A percentile compares a stretch with the other conserved stretches of the same genome.
phyloP scores from a whole-genome alignment of 2,113 vertebrate species.

The Acrocephalus arundinaceus region DNA sequence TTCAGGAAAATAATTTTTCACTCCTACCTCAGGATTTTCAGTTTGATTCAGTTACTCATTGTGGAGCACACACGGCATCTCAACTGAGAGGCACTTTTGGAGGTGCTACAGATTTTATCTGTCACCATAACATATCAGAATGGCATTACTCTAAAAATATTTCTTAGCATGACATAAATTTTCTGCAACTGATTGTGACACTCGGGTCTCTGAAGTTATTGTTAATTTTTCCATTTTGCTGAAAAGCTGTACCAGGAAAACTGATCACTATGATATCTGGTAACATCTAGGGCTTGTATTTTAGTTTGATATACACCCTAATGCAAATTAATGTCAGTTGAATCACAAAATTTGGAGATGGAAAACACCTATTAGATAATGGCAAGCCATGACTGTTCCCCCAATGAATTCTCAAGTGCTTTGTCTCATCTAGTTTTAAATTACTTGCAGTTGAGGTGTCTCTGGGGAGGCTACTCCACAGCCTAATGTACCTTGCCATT shows the following conservation, averaged over 20 bases:
- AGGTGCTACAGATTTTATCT: neutral
- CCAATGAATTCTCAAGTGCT: neutral
- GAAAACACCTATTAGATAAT: constrained; percentile 50
- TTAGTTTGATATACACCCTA: constrained; percentile 8
- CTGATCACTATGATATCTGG: neutral
- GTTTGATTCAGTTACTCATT: neutral
- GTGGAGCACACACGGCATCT: neutral
- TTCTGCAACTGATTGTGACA: neutral
- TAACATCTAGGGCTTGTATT: neutral
- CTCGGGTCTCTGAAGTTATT: neutral
- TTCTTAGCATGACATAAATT: neutral
- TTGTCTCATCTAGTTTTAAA: constrained; percentile 42
- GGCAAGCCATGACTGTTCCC: constrained; percentile 3
- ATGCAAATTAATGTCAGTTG: constrained; percentile 1
- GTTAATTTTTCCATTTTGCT: constrained; percentile 5
- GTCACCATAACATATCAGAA: neutral
- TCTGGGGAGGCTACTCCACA: constrained; percentile 16
- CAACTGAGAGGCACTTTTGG: neutral
- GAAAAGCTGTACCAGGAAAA: neutral
- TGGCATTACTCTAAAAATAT: neutral
- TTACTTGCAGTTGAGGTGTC: constrained; percentile 25
- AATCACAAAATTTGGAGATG: neutral
- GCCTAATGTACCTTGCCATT: neutral
- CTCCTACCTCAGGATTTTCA: neutral
- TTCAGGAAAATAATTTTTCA: neutral